Percentiles rank a stretch among this genome's conserved stretches.
Conservation (phyloP, 2,888 invertebrate genomes). For the Stictocephala bisonia region DNA sequence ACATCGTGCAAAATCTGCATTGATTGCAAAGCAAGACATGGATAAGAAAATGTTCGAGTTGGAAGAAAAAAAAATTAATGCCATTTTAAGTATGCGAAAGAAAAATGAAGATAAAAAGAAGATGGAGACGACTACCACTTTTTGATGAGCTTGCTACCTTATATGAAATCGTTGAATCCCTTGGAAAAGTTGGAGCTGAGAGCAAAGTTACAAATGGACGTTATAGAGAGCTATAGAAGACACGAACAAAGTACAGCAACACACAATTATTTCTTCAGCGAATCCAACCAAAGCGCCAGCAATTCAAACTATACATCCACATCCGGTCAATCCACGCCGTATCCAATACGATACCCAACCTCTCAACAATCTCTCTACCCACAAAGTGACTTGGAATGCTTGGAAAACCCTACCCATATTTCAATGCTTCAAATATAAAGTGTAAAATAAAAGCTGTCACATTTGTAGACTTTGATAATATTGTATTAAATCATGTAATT, state of each 20-base stretch:
- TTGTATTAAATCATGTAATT: too few relatives aligned
- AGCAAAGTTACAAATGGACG: not conserved
- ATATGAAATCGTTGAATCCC: slow-evolving; percentile 11
- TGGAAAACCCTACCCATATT: too few relatives aligned
- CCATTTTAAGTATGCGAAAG: slow-evolving; percentile 18
- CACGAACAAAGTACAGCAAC: not conserved
- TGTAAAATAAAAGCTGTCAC: too few relatives aligned
- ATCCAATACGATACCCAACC: too few relatives aligned
- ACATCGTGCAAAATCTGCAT: slow-evolving; percentile 9
- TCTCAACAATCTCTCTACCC: too few relatives aligned
- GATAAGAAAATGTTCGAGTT: not conserved
- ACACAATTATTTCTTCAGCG: too few relatives aligned
- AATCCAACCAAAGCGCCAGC: too few relatives aligned
- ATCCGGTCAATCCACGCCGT: too few relatives aligned
- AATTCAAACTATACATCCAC: too few relatives aligned
- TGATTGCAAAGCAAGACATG: not conserved
- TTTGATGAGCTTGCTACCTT: slow-evolving; percentile 21
- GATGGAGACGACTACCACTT: slow-evolving; percentile 7
- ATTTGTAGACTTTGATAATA: too few relatives aligned
- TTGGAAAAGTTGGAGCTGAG: slow-evolving; percentile 3
- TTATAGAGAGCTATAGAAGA: not conserved
- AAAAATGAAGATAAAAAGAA: slow-evolving; percentile 13
- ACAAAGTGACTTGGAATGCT: too few relatives aligned
- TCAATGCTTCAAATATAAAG: too few relatives aligned
- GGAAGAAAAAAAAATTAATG: slow-evolving; percentile 1